Base-by-base conservation (phyloP, 2,888 invertebrate genomes). In the Stenurella melanura region DNA sequence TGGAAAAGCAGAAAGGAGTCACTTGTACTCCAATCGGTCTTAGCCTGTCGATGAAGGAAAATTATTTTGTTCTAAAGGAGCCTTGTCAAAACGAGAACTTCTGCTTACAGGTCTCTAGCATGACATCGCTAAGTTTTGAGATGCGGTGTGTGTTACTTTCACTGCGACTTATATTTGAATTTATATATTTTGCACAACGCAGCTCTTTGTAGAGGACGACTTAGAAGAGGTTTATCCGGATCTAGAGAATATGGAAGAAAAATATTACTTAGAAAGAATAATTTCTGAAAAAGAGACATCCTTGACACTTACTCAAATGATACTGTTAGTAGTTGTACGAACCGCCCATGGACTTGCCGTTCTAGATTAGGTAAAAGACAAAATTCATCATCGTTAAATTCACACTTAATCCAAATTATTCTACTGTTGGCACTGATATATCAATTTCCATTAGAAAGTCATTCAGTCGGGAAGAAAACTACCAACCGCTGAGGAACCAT, bases 221-320 rank as follows among this genome's bases (percentile, higher is more conserved):
- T 89, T 92, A 72, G 92, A 90, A 81, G 90, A 88, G 70, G 85
- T 85, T 4, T 84, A 86, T 75, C 91, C 92, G 15, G 92, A 92
- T 73, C 94, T 93, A 80, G 94, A 93, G 96, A 97, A 78, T n/a
- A n/a, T n/a, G n/a, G n/a, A n/a, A n/a, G n/a, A n/a, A n/a, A n/a
- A n/a, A n/a, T n/a, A n/a, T n/a, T n/a, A n/a, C n/a, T n/a, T n/a
- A n/a, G n/a, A n/a, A n/a, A n/a, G n/a, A n/a, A n/a, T 98, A 98
- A 96, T 0, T 98, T 98, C 89, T 93, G 96, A 83, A 96, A 98
- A 91, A 96, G 97, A 19, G 99, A 99, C 4, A 93, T 95, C 0
- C 99, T 98, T 89, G 99, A 99, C 90, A 98, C 98, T 0, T 99
- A 97, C 89, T 98, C 97, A 26, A 99, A 99, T 89, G 99, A 99